These are phyloP conservation scores for Leucosticte australis DNA, from an alignment of 2,113 vertebrate genomes.

Conservation along the genomic window DNA sequence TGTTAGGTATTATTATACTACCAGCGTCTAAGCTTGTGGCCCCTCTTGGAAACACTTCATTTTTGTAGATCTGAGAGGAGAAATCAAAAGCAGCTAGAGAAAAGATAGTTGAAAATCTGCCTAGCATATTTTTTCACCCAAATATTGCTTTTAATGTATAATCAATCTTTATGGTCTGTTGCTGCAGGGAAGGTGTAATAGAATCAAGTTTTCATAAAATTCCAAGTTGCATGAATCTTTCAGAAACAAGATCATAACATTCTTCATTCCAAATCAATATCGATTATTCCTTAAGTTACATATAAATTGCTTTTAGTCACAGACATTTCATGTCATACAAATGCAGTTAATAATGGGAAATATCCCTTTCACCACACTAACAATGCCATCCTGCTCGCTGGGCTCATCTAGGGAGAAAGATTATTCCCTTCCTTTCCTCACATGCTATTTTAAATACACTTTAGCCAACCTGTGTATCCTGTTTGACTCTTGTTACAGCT, in stretches of 20 bases:
- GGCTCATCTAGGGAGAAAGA: neutral
- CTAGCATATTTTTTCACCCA: neutral
- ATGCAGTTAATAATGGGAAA: conserved; percentile 37
- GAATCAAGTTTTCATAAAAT: conserved; percentile 45
- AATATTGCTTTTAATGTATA: conserved; percentile 43
- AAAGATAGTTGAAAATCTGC: neutral
- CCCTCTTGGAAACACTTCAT: neutral
- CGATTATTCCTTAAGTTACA: conserved; percentile 36
- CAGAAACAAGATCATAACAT: neutral
- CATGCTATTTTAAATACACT: neutral
- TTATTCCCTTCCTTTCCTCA: neutral
- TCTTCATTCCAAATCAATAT: conserved; percentile 43
- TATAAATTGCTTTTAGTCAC: conserved; percentile 43
- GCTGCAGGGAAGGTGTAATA: conserved; percentile 43
- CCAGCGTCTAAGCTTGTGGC: neutral
- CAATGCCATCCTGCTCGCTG: neutral
- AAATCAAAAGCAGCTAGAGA: neutral
- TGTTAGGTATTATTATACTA: neutral
- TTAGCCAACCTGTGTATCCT: neutral
- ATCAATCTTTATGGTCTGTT: conserved; percentile 55
- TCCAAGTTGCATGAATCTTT: conserved; percentile 23
- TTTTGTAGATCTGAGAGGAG: neutral
- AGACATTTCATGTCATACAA: conserved; percentile 24
- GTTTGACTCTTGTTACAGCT: neutral
- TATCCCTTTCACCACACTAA: neutral